These are phyloP conservation scores for Azorinus chamasolen DNA, from an alignment of 2,888 invertebrate genomes.

Conservation along the genomic window DNA sequence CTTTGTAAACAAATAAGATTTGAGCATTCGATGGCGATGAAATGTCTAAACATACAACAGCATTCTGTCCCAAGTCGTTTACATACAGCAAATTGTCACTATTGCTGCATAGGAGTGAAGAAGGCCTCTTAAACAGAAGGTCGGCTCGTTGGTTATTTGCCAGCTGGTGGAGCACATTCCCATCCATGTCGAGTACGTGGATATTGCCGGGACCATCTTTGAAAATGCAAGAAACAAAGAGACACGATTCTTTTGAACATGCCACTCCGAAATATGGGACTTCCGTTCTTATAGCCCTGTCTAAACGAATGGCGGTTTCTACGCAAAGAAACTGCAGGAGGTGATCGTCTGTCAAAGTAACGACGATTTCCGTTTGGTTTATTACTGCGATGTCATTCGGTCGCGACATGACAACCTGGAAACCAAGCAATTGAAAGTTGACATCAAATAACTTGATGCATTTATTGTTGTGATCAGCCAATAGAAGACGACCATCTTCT, in stretches of 20 bases:
- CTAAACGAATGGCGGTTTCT: not conserved
- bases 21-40: not conserved
- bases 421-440: slow-evolving; percentile 17
- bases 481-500: slow-evolving; percentile 22
- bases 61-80: slow-evolving; percentile 23
- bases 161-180: slow-evolving; percentile 14
- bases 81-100: slow-evolving; percentile 11
- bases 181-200: slow-evolving; percentile 23
- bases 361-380: slow-evolving; percentile 12
- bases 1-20: slow-evolving; percentile 15
- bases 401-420: slow-evolving; percentile 15
- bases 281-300: slow-evolving; percentile 12
- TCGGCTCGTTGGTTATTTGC: not conserved
- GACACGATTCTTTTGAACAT: slow-evolving; percentile 1
- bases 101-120: slow-evolving; percentile 6
- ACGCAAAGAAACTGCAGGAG: slow-evolving; percentile 17
- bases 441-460: slow-evolving; percentile 32
- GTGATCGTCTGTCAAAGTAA: slow-evolving; percentile 25
- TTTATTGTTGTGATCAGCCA: slow-evolving; percentile 39
- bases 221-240: slow-evolving; percentile 14
- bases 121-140: slow-evolving; percentile 9
- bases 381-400: slow-evolving; percentile 25
- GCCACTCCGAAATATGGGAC: slow-evolving; percentile 19
- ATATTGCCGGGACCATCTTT: slow-evolving; percentile 27
- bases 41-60: slow-evolving; percentile 27